These are phyloP conservation scores for Cossypha niveicapilla DNA, from an alignment of 2,797 vertebrate species.

Conservation along the genomic window DNA sequence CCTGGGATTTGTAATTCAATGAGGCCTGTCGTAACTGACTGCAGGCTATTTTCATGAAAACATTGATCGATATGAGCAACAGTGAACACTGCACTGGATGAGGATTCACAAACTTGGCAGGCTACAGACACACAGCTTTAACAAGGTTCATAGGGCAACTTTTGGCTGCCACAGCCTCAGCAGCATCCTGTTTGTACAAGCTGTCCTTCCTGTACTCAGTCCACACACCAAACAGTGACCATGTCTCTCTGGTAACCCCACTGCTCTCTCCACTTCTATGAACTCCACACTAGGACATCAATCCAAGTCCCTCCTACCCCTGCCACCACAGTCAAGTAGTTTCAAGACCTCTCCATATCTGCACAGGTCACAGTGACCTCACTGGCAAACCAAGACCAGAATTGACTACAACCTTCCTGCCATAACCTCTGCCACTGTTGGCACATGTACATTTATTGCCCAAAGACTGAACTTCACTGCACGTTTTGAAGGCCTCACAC, in stretches of 20 bases:
- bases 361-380: neutral
- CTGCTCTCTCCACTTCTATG: neutral
- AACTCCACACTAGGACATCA: neutral
- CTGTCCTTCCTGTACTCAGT: neutral
- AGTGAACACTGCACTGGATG: neutral
- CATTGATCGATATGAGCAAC: neutral
- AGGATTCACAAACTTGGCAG: neutral
- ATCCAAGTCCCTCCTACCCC: neutral
- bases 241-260: neutral
- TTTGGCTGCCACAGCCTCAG: neutral
- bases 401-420: neutral
- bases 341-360: neutral
- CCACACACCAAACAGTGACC: neutral
- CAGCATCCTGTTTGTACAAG: neutral
- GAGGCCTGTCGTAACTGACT: fast-evolving
- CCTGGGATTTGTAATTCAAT: fast-evolving
- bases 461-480: too few relatives aligned
- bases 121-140: conserved; percentile 22
- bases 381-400: neutral
- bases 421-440: neutral
- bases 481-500: neutral
- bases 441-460: fast-evolving
- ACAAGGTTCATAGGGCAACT: neutral
- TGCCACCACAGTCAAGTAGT: fast-evolving
- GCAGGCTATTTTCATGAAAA: neutral